Evolutionary conservation across 1,140 invertebrate genomes (phyloP).

Genomic region (Drosophila trapezifrons): DNA sequence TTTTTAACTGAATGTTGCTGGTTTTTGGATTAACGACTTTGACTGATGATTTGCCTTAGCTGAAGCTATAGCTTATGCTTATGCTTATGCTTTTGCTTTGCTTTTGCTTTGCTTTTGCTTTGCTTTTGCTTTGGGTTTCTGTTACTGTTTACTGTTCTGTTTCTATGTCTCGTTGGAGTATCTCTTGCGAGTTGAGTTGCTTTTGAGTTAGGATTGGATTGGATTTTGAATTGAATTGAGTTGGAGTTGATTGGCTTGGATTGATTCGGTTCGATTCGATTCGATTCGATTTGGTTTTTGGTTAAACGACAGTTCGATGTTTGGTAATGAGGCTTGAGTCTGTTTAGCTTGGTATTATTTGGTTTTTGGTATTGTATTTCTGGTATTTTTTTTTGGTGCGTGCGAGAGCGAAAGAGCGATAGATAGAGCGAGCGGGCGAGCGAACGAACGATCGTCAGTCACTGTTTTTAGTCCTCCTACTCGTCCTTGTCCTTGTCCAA

Average conservation of each 20-base stretch:
- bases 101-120: conserved; percentile 32
- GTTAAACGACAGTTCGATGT: conserved; percentile 44
- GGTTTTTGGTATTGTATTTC: conserved; percentile 39
- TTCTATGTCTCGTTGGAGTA: conserved; percentile 30
- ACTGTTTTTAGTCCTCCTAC: conserved; percentile 34
- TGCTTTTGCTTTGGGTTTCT: conserved; percentile 45
- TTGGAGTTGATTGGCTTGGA: conserved; percentile 22
- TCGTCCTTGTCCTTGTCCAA: conserved; percentile 18
- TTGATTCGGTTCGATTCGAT: conserved; percentile 15
- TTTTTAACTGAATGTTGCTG: conserved; percentile 83
- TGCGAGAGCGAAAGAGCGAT: conserved; percentile 38
- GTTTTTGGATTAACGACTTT: conserved; percentile 57
- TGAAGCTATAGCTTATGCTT: conserved; percentile 22
- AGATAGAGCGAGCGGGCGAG: conserved; percentile 30
- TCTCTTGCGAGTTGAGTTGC: conserved; percentile 12
- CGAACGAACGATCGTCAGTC: conserved; percentile 42
- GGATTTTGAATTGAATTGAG: conserved; percentile 26
- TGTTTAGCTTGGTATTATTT: conserved; percentile 56
- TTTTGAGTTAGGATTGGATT: conserved; percentile 27
- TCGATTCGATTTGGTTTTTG: conserved; percentile 3
- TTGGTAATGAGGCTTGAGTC: conserved; percentile 55
- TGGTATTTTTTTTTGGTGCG: conserved; percentile 26
- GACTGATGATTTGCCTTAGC: conserved; percentile 50
- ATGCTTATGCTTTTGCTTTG: conserved; percentile 11
- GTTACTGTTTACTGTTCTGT: conserved; percentile 19